Conservation (phyloP, 2,888 invertebrate species). For the Trissoscelio sp. region DNA sequence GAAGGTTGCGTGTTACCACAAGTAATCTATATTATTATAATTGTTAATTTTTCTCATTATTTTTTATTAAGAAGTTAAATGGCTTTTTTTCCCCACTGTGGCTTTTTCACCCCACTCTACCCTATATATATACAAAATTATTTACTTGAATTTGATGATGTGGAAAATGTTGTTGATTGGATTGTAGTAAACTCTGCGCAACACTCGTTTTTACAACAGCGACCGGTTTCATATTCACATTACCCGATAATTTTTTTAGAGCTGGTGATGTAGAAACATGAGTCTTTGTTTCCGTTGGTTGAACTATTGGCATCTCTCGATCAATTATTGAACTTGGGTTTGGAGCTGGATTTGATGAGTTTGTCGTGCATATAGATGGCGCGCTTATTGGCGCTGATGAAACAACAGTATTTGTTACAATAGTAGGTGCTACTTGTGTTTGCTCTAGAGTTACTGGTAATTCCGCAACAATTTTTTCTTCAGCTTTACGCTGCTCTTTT, state of each 20-base stretch:
- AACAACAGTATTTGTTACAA: slow-evolving; percentile 70
- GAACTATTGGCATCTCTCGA: slow-evolving; percentile 74
- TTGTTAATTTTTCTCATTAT: too few species aligned
- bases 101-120: too few species aligned
- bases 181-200: slow-evolving; percentile 80
- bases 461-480: slow-evolving; percentile 72
- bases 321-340: slow-evolving; percentile 83
- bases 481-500: slow-evolving; percentile 76
- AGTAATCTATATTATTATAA: too few species aligned
- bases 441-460: slow-evolving; percentile 72
- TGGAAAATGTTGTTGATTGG: slow-evolving; percentile 82
- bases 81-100: too few species aligned
- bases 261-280: slow-evolving; percentile 70
- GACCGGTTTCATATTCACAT: slow-evolving; percentile 78
- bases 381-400: slow-evolving; percentile 66
- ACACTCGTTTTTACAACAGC: slow-evolving; percentile 80
- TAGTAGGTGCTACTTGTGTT: slow-evolving; percentile 65
- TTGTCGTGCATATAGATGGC: slow-evolving; percentile 75
- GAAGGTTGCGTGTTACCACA: too few species aligned
- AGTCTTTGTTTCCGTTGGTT: slow-evolving; percentile 54
- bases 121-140: background rate
- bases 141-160: slow-evolving; percentile 81
- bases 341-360: slow-evolving; percentile 81
- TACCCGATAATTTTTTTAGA: slow-evolving; percentile 76
- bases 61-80: too few species aligned